Base-by-base conservation (phyloP, 2,888 invertebrate species). In the Apoderus coryli region DNA sequence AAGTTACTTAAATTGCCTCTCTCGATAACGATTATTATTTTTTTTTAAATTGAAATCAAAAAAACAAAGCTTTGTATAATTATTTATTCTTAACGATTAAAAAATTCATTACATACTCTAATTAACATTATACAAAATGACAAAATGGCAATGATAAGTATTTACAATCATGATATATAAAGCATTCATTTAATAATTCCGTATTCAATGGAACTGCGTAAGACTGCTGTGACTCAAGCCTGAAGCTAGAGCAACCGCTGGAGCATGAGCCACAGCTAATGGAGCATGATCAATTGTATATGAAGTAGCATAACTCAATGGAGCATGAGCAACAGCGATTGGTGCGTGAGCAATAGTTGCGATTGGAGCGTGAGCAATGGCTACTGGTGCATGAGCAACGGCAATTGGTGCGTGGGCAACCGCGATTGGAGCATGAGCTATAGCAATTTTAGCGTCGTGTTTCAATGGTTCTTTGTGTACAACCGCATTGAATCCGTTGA, bases 391-490 rank as follows among this genome's bases (percentile, higher is more conserved):
- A n/a, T 32, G 29, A 10, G 45, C 43, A 4, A 43, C 32, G 10
- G 48, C 41, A 6, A 42, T 32, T 47, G 43, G 62, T 54, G 46
- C 62, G 56, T 19, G 64, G 49, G 49, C 56, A 45, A 53, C 27
- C 42, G 43, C 38, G 13, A 42, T 26, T 28, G 47, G 44, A 29
- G 45, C 39, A 36, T 43, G 41, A 14, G 41, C 44, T 15, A 42
- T 36, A 23, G 45, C 40, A 10, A 35, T 15, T 14, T 36, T 35
- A 27, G 43, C 36, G 7, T 38, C 37, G 25, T 44, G 44, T 22
- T 40, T 41, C 3, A 38, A 59, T 4, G 42, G 35, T 37, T 44
- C 42, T 25, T 36, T 37, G 16, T 40, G 42, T 4, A 49, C 49
- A 10, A 48, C 40, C 5, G 49, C 49, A 28, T 48, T 49, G 39